phyloP scores from a whole-genome alignment of 2,888 invertebrate species.

The Patella pellucida region DNA sequence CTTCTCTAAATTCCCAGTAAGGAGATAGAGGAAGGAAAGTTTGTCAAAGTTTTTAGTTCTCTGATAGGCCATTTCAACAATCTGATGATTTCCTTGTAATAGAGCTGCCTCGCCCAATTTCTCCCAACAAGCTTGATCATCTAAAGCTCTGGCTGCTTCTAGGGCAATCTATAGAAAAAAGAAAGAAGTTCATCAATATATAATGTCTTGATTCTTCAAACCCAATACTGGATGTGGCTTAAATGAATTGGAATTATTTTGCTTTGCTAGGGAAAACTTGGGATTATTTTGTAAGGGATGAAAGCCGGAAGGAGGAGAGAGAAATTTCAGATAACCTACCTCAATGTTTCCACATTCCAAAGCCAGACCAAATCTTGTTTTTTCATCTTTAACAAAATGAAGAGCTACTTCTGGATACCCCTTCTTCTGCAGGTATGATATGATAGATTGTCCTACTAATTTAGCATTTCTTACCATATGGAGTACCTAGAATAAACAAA shows the following conservation, averaged over 20 bases:
- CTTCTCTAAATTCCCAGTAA: conserved; percentile 98
- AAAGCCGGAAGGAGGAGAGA: too few relatives aligned
- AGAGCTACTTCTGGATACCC: conserved; percentile 99
- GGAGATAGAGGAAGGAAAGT: conserved; percentile 95
- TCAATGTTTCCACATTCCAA: conserved; percentile 99
- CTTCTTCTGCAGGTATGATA: conserved; percentile 98
- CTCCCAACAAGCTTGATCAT: conserved; percentile 96
- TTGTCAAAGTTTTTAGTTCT: conserved; percentile 99
- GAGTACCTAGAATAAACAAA: conserved; percentile 72
- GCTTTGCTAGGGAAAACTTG: too few relatives aligned
- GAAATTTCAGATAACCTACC: conserved; percentile 72
- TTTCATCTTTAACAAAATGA: conserved; percentile 99
- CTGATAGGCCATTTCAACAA: conserved; percentile 99
- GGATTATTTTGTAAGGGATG: too few relatives aligned
- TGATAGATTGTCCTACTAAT: conserved; percentile 98
- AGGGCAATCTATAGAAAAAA: conserved; percentile 77
- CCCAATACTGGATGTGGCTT: too few relatives aligned
- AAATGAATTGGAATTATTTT: too few relatives aligned
- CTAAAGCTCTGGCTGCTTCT: conserved; percentile 94
- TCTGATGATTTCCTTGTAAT: conserved; percentile 80
- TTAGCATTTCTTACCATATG: conserved; percentile 96
- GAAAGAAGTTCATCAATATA: not conserved
- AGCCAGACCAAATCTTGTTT: conserved; percentile 94
- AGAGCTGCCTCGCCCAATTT: conserved; percentile 93
- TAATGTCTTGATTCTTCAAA: too few relatives aligned